These are phyloP conservation scores for Microcaecilia unicolor DNA, from an alignment of 2,797 vertebrate genomes.

Conservation along the genomic window DNA sequence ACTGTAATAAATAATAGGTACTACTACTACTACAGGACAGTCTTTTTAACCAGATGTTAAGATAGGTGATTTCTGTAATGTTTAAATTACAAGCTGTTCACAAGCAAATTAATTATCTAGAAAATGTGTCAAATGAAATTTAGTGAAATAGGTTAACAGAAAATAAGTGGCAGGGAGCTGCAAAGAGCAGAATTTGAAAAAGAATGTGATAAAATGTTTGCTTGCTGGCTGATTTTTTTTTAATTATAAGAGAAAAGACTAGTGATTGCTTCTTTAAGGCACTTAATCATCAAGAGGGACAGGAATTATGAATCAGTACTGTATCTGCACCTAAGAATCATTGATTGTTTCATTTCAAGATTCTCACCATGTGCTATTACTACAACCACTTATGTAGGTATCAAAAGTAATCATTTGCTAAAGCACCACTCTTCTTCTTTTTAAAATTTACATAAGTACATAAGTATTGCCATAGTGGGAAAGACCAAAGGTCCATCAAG, in stretches of 20 bases:
- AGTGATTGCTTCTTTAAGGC: neutral
- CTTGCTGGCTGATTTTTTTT: slow-evolving; percentile 3
- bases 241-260: neutral
- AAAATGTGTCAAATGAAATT: slow-evolving; percentile 17
- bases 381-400: neutral
- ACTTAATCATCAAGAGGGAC: neutral
- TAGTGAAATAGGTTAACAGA: neutral
- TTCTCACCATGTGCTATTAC: neutral
- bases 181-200: slow-evolving; percentile 15
- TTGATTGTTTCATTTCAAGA: neutral
- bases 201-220: neutral
- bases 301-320: neutral
- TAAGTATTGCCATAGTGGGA: too few species aligned
- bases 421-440: neutral
- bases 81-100: slow-evolving; percentile 18
- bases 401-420: neutral
- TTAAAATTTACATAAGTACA: too few species aligned
- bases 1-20: too few species aligned
- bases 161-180: slow-evolving; percentile 10
- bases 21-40: too few species aligned
- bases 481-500: too few species aligned
- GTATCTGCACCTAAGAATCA: neutral
- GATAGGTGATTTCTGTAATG: neutral
- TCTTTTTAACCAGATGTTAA: slow-evolving; percentile 9
- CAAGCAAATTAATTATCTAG: slow-evolving; percentile 9